Evolutionary conservation across 1,140 invertebrate species (phyloP).

Genomic region (Steinernema feltiae): DNA sequence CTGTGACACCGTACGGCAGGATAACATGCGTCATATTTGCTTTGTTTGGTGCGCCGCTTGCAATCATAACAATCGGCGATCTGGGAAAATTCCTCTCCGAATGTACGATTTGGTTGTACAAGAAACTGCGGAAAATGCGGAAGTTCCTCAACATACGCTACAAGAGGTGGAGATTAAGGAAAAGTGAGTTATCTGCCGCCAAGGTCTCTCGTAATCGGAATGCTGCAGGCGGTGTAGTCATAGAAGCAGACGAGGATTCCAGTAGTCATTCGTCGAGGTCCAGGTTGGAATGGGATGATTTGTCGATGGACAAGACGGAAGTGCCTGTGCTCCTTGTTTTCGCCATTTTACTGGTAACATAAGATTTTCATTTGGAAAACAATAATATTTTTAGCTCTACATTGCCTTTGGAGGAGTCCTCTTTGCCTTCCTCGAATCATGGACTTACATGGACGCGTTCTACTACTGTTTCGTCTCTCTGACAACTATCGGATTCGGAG

Average conservation of each 20-base stretch:
- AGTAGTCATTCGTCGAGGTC: conserved; percentile 5
- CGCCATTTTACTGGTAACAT: conserved; percentile 49
- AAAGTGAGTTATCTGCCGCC: no score
- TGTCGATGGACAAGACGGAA: conserved; percentile 49
- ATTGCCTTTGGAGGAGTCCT: conserved; percentile 69
- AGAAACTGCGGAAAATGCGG: conserved; percentile 29
- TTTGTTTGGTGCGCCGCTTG: conserved; percentile 70
- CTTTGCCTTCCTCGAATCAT: conserved; percentile 76
- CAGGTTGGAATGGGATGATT: conserved; percentile 30
- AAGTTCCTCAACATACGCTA: conserved; percentile 4
- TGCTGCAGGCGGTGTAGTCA: conserved; percentile 13
- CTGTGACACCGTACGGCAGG: conserved; percentile 75
- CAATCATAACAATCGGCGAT: conserved; percentile 64
- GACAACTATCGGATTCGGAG: conserved; percentile 80
- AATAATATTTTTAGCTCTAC: conserved; percentile 66
- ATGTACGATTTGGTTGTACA: conserved; percentile 56
- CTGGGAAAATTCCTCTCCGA: conserved; percentile 57
- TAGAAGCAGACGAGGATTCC: conserved; percentile 25
- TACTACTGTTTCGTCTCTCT: conserved; percentile 82
- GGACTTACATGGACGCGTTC: conserved; percentile 75
- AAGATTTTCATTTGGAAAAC: no score
- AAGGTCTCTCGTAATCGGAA: no score
- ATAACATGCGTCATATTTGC: conserved; percentile 80
- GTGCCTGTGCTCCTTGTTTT: conserved; percentile 56
- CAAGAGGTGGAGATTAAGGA: conserved; percentile 35